Conservation (phyloP, 2,888 invertebrate genomes). For the Drosophila picticornis region DNA sequence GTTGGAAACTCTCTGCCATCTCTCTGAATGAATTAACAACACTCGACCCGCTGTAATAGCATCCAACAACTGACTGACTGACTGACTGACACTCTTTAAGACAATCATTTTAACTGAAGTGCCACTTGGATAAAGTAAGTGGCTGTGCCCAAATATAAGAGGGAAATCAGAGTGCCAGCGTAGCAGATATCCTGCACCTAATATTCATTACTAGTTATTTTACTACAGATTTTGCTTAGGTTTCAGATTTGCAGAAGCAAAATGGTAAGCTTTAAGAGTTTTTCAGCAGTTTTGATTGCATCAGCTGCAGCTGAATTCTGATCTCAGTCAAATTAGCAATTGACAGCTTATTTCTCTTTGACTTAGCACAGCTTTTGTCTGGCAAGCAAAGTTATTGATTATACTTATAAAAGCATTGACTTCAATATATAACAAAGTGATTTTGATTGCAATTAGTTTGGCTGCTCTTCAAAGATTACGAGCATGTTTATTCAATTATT, state of each 20-base stretch:
- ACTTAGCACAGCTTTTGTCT: background rate
- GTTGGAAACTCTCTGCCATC: conserved; percentile 23
- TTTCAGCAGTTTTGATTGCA: background rate
- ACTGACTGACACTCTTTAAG: conserved; percentile 43
- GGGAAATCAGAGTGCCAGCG: conserved; percentile 16
- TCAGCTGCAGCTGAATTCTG: conserved; percentile 1
- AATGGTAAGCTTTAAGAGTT: background rate
- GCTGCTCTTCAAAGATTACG: background rate
- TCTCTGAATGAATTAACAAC: conserved; percentile 32
- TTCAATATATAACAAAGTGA: background rate
- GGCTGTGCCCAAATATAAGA: conserved; percentile 20
- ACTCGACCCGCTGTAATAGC: conserved; percentile 38
- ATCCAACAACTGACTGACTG: conserved; percentile 10
- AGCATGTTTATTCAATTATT: background rate
- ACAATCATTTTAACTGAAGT: conserved; percentile 81
- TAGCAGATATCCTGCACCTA: background rate
- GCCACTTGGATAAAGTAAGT: conserved; percentile 63
- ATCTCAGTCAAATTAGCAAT: background rate
- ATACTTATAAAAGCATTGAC: background rate
- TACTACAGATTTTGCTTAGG: too few relatives aligned
- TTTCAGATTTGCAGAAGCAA: background rate
- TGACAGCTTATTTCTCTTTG: background rate
- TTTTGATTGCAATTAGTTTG: background rate
- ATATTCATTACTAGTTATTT: background rate
- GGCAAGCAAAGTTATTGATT: background rate